Conservation (phyloP, 2,113 vertebrate species). For the Tenrec ecaudatus region DNA sequence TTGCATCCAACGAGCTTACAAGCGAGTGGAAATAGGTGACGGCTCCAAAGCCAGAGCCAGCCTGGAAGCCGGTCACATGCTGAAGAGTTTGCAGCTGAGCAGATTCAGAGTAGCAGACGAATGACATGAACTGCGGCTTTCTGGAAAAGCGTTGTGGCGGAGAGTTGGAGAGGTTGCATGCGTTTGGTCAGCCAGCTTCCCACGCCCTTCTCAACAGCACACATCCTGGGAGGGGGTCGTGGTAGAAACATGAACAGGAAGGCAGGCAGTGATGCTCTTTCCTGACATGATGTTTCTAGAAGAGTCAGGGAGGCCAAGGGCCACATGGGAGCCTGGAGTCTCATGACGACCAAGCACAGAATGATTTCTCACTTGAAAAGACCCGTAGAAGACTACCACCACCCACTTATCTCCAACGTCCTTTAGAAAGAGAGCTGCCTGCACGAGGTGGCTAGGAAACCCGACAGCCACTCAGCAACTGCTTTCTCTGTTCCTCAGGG, state of each 20-base stretch:
- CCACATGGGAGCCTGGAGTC: neutral
- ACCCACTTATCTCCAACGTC: neutral
- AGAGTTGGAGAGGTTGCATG: neutral
- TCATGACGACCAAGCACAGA: neutral
- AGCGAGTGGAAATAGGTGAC: neutral
- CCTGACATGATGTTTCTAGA: neutral
- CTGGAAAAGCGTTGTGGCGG: neutral
- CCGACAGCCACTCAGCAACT: neutral
- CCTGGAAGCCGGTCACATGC: neutral
- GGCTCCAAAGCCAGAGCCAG: constrained; percentile 15
- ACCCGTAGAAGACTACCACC: neutral
- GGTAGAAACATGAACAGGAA: too few relatives aligned
- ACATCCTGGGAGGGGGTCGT: too few relatives aligned
- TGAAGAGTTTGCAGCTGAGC: neutral
- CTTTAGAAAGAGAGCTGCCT: neutral
- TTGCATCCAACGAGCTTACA: constrained; percentile 22
- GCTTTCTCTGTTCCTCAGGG: neutral
- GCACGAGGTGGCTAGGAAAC: neutral
- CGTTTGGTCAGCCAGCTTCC: neutral
- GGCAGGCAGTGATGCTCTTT: neutral
- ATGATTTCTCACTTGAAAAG: neutral
- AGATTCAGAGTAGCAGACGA: neutral
- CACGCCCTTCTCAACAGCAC: neutral
- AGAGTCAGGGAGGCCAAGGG: neutral
- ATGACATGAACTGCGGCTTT: neutral